A percentile compares a stretch with the other conserved stretches of the same genome.
Evolutionary conservation across 2,888 invertebrate genomes (phyloP).

Genomic region (Macrosiphum euphorbiae): DNA sequence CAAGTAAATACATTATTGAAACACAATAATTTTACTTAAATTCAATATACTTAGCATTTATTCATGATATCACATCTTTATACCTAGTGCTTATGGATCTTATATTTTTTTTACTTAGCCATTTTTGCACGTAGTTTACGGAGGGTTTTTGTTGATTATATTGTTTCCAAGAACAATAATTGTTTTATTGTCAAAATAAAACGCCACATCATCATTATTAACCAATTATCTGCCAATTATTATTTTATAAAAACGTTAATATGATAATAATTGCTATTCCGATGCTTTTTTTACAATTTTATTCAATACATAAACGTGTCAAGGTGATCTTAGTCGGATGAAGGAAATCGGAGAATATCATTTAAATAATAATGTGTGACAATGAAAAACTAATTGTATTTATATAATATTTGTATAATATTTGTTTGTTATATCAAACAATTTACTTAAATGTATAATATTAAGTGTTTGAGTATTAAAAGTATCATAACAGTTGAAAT

Average conservation of each 20-base stretch:
- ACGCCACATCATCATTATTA: conserved; percentile 24
- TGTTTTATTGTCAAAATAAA: conserved; percentile 7
- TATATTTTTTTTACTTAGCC: too few relatives aligned
- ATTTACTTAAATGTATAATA: background rate
- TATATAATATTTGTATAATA: background rate
- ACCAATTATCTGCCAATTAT: too few relatives aligned
- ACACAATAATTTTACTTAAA: too few relatives aligned
- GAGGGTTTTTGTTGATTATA: too few relatives aligned
- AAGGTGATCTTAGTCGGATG: conserved; percentile 4
- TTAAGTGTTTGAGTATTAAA: background rate
- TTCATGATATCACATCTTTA: too few relatives aligned
- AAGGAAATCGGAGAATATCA: conserved; percentile 40
- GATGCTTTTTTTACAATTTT: conserved; percentile 22
- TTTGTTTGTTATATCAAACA: background rate
- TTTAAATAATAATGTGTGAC: conserved; percentile 42
- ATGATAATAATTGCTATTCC: conserved; percentile 15
- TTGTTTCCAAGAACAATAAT: conserved; percentile 30
- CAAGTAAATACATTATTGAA: too few relatives aligned
- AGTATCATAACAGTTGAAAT: background rate
- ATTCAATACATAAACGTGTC: conserved; percentile 34
- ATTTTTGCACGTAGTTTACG: too few relatives aligned
- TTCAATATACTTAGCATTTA: too few relatives aligned
- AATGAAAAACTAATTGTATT: background rate
- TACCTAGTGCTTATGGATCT: too few relatives aligned
- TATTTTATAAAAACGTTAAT: background rate